phyloP scores from a whole-genome alignment of 2,113 vertebrate genomes.

The Axis porcinus region DNA sequence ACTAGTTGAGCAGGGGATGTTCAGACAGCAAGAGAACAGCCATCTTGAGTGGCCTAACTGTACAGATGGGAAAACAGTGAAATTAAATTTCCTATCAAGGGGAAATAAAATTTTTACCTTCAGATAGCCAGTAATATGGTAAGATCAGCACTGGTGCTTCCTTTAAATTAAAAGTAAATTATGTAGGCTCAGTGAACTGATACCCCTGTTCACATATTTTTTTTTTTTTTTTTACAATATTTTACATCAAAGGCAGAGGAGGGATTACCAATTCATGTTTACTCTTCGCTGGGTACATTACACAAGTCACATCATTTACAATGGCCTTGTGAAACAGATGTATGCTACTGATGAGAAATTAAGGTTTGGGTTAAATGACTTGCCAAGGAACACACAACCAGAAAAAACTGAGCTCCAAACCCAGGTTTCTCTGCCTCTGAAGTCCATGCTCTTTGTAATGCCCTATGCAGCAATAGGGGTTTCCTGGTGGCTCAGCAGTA shows the following conservation, averaged over 20 bases:
- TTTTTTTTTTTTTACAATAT: background rate
- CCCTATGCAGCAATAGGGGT: background rate
- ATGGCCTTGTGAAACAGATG: background rate
- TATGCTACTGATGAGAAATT: background rate
- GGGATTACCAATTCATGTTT: background rate
- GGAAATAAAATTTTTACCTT: background rate
- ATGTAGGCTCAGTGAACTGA: background rate
- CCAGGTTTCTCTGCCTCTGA: background rate
- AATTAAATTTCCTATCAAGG: background rate
- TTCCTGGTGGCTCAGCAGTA: background rate
- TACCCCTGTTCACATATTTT: background rate
- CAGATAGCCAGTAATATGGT: background rate
- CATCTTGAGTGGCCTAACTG: background rate
- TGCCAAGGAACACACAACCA: background rate
- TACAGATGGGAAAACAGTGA: background rate
- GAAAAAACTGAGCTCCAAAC: slow-evolving; percentile 15
- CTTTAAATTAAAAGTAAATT: slow-evolving; percentile 21
- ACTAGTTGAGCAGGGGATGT: background rate
- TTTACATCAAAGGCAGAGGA: background rate
- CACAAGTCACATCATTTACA: background rate
- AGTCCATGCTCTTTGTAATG: background rate
- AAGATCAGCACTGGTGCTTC: background rate
- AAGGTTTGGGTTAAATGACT: background rate
- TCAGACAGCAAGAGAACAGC: background rate
- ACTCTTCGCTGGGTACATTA: background rate